Conservation (phyloP, 2,888 invertebrate genomes). For the Stenurella melanura region DNA sequence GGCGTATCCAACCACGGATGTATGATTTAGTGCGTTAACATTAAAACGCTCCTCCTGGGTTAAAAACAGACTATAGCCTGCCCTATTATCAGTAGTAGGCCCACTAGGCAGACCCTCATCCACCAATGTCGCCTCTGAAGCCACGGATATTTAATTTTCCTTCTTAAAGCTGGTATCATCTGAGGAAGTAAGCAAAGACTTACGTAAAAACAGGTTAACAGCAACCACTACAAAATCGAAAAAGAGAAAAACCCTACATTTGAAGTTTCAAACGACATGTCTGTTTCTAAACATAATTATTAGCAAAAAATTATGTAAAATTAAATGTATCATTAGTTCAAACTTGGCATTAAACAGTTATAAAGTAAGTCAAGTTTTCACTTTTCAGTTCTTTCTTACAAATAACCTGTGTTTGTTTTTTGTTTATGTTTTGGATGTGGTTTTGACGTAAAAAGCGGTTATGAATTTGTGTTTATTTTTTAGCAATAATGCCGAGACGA, state of each 20-base stretch:
- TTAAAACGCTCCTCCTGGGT: too few relatives aligned
- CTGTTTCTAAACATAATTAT: constrained; percentile 25
- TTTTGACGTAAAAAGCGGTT: constrained; percentile 41
- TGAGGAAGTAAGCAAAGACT: neutral
- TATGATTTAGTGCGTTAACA: too few relatives aligned
- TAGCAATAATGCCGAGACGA: constrained; percentile 37
- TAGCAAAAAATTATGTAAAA: constrained; percentile 26
- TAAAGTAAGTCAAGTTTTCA: constrained; percentile 11
- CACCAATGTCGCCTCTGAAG: too few relatives aligned
- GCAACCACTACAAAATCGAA: constrained; percentile 16
- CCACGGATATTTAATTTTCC: too few relatives aligned
- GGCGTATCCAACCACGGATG: too few relatives aligned
- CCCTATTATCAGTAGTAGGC: too few relatives aligned
- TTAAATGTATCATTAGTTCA: constrained; percentile 1
- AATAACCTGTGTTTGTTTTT: constrained; percentile 11
- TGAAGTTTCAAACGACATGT: constrained; percentile 33
- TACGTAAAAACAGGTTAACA: neutral
- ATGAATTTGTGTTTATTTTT: constrained; percentile 17
- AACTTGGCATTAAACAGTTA: constrained; percentile 26
- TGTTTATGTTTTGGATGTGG: constrained; percentile 9
- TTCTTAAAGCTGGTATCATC: too few relatives aligned
- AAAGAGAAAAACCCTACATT: constrained; percentile 24
- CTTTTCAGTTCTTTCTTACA: neutral
- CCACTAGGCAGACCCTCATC: too few relatives aligned
- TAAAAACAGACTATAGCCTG: too few relatives aligned